Base-by-base conservation (phyloP, 2,113 vertebrate genomes). In the Loxodonta africana region DNA sequence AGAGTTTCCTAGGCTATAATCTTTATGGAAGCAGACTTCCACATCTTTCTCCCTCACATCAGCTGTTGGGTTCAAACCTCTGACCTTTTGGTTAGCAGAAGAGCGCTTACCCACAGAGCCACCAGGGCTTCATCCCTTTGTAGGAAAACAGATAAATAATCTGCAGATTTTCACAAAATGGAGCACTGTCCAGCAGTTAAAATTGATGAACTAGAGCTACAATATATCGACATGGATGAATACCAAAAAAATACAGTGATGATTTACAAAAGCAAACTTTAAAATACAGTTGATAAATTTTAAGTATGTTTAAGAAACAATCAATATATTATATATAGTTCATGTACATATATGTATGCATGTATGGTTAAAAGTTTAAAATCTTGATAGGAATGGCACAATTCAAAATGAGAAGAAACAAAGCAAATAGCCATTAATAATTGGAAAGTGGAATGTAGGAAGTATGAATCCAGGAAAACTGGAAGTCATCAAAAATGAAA, bases 231-330 rank as follows among this genome's bases (percentile, higher is more conserved):
- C 7, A 73, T 44, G 41, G 33, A 78, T 88, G 62, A 81, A 67
- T 33, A 25, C 83, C 90, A 51, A 30, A 82, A 95, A 77, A 51
- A n/a, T 23, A 46, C 33, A 71, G 2, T 69, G 20, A 90, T n/a
- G 46, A 57, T 41, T 60, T 57, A 69, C 60, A 57, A 84, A 90
- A 95, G 7, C 83, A 33, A 81, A 23, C 73, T 76, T 90, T 76
- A 80, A 8, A 77, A 76, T 65, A 83, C 8, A 84, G 23, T 74
- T 51, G 4, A 83, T 28, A 94, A 1, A 57, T 84, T 71, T 71
- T 37, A 87, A 62, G n/a, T 44, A 90, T 20, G 76, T 93, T 76
- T 88, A 82, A 84, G 74, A 91, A 92, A 74, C 63, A 83, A 3
- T 73, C 67, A 65, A 67, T 5, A 48, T 48, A 9, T 48, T 74